phyloP scores from a whole-genome alignment of 1,140 invertebrate species.

The Neoseiulus cucumeris region DNA sequence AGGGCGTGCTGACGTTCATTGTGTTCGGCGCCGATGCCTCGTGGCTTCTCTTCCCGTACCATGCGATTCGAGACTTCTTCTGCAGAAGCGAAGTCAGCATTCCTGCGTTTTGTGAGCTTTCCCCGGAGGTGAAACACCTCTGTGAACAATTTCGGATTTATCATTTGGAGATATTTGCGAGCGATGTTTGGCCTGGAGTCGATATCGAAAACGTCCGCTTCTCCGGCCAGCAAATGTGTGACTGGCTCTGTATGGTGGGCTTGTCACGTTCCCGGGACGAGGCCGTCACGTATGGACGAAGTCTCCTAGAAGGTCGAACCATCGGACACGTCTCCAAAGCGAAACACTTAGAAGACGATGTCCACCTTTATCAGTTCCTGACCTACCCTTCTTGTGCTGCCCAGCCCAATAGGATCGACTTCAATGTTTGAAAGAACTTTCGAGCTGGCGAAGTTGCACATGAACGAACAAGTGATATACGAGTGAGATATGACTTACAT shows the following conservation, averaged over 20 bases:
- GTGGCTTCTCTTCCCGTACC: conserved; percentile 42
- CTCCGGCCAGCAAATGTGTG: conserved; percentile 55
- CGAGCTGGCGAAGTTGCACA: too few relatives aligned
- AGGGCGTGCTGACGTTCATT: conserved; percentile 57
- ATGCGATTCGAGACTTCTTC: conserved; percentile 28
- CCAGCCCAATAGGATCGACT: too few relatives aligned
- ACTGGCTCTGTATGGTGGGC: conserved; percentile 61
- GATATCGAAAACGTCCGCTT: conserved; percentile 50
- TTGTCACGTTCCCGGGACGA: conserved; percentile 49
- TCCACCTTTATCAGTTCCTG: conserved; percentile 29
- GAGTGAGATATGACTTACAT: too few relatives aligned
- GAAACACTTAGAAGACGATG: conserved; percentile 47
- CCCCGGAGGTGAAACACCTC: conserved; percentile 50
- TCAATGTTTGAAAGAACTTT: too few relatives aligned
- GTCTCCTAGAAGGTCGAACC: conserved; percentile 57
- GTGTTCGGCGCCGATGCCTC: conserved; percentile 60
- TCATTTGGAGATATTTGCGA: conserved; percentile 55
- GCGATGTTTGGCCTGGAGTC: conserved; percentile 38
- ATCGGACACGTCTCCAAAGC: conserved; percentile 56
- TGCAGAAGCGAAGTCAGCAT: not conserved
- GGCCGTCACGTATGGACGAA: conserved; percentile 56
- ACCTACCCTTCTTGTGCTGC: not conserved
- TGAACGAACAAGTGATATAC: too few relatives aligned
- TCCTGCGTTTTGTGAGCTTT: conserved; percentile 48
- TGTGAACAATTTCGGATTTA: conserved; percentile 72